Evolutionary conservation across 2,113 vertebrate species (phyloP).

Genomic region (Labrus mixtus): DNA sequence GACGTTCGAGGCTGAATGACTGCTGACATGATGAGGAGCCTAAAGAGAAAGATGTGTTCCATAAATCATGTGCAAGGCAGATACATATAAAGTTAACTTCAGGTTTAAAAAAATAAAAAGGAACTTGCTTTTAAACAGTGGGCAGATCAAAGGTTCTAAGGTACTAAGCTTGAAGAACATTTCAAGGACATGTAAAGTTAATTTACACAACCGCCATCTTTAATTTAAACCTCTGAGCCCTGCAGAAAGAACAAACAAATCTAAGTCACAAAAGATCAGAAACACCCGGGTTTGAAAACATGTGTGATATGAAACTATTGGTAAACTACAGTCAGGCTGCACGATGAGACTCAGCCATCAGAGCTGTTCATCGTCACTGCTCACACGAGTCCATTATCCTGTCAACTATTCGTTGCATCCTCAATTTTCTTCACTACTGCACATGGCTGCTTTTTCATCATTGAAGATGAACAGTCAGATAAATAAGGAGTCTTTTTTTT

Average conservation of each 20-base stretch:
- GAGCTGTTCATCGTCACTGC: too few relatives aligned
- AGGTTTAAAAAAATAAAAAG: conserved; percentile 20
- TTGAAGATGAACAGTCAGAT: too few relatives aligned
- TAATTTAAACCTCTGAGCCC: background rate
- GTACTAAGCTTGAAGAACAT: conserved; percentile 6
- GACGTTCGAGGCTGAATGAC: background rate
- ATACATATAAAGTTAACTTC: background rate
- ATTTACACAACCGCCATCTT: too few relatives aligned
- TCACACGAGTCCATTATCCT: too few relatives aligned
- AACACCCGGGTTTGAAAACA: background rate
- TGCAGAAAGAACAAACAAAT: background rate
- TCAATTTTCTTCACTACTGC: too few relatives aligned
- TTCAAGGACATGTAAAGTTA: conserved; percentile 31
- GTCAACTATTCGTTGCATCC: too few relatives aligned
- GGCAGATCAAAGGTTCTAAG: conserved; percentile 10
- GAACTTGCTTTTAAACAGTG: conserved; percentile 14
- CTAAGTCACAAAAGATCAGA: background rate
- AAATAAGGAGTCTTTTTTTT: too few relatives aligned
- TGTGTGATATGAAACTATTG: too few relatives aligned
- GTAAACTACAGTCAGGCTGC: background rate
- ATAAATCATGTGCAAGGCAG: background rate
- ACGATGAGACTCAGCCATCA: background rate
- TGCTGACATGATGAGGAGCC: background rate
- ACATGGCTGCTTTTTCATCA: too few relatives aligned
- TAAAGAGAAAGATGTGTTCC: background rate